Percentiles rank a stretch among this genome's conserved stretches.
Evolutionary conservation across 2,888 invertebrate genomes (phyloP).

Genomic region (Drosophila tripunctata): DNA sequence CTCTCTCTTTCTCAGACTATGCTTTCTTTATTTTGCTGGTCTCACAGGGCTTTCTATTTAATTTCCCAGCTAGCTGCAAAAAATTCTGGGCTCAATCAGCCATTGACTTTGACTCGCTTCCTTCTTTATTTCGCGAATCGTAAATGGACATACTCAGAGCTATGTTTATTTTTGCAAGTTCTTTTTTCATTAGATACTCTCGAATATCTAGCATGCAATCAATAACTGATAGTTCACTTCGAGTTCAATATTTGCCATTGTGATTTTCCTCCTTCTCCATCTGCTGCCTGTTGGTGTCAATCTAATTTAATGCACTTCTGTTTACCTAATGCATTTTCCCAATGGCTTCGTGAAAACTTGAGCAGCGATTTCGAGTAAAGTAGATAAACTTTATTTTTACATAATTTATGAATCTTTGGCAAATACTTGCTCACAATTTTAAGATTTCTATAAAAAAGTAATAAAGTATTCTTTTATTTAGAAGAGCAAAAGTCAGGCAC

Average conservation of each 20-base stretch:
- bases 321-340: conserved; percentile 36
- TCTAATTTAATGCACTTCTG: conserved; percentile 57
- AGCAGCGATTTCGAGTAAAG: too few relatives aligned
- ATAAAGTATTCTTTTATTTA: too few relatives aligned
- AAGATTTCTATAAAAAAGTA: too few relatives aligned
- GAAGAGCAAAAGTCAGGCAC: too few relatives aligned
- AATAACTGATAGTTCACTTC: conserved; percentile 57
- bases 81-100: conserved; percentile 58
- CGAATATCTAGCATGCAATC: conserved; percentile 58
- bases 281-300: conserved; percentile 17
- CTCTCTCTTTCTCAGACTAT: conserved; percentile 1
- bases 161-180: conserved; percentile 9
- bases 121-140: background rate
- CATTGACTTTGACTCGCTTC: conserved; percentile 45
- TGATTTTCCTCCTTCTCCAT: background rate
- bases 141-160: background rate
- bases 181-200: conserved; percentile 34
- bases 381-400: too few relatives aligned
- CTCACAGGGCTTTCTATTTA: conserved; percentile 76
- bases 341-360: too few relatives aligned
- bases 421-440: too few relatives aligned
- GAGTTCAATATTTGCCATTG: conserved; percentile 29
- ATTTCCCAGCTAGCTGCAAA: conserved; percentile 61
- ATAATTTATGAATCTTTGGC: too few relatives aligned
- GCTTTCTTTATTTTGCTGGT: conserved; percentile 6